A percentile compares a stretch with the other conserved stretches of the same genome.
Evolutionary conservation across 2,797 vertebrate genomes (phyloP).

Genomic region (Nyctibius grandis): DNA sequence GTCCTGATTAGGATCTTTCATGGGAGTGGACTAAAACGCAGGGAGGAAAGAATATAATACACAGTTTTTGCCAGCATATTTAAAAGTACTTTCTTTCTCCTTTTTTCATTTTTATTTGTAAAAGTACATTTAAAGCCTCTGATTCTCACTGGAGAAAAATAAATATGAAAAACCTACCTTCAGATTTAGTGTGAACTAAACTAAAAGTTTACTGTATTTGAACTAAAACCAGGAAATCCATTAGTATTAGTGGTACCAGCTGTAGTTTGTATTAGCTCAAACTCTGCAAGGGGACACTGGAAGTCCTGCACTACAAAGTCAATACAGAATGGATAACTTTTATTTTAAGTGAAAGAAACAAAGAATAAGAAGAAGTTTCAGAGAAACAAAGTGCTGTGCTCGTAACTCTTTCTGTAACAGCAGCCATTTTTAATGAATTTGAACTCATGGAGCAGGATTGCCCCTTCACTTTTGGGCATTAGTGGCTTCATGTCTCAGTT

Average conservation of each 20-base stretch:
- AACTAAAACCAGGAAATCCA: constrained; percentile 61
- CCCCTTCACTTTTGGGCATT: not conserved
- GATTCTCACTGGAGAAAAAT: constrained; percentile 27
- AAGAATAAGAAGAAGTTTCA: not conserved
- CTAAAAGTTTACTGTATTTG: constrained; percentile 46
- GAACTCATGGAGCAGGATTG: not conserved
- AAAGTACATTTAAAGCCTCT: constrained; percentile 24
- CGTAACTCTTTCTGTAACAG: not conserved
- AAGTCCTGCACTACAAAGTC: not conserved
- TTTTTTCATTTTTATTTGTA: not conserved
- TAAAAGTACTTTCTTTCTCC: not conserved
- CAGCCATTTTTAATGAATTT: not conserved
- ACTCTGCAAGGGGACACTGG: not conserved
- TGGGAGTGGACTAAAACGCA: not conserved
- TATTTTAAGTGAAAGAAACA: not conserved
- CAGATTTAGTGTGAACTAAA: constrained; percentile 40
- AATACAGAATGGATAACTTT: not conserved
- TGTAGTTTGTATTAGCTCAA: constrained; percentile 14
- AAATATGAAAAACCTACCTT: constrained; percentile 46
- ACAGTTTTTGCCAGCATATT: not conserved
- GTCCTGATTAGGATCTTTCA: constrained; percentile 11
- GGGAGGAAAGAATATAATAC: not conserved
- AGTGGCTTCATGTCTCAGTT: not conserved
- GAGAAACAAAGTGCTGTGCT: not conserved
- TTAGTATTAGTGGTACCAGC: constrained; percentile 56